These are phyloP conservation scores for Eupithecia insigniata DNA, from an alignment of 2,888 invertebrate species.

Conservation along the genomic window DNA sequence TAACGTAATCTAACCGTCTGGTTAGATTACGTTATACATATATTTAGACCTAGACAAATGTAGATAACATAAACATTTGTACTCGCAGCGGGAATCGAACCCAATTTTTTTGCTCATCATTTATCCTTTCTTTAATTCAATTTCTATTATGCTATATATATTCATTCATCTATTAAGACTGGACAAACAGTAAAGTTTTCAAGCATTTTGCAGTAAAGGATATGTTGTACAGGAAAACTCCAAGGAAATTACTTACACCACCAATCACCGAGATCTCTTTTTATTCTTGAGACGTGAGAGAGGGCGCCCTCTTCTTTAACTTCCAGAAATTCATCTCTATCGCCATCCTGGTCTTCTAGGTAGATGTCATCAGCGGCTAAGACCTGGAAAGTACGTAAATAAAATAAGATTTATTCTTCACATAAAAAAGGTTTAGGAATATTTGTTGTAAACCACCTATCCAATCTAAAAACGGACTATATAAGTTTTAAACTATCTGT, in stretches of 20 bases:
- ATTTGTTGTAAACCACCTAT: no score
- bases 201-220: background rate
- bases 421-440: background rate
- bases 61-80: background rate
- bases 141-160: no score
- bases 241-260: background rate
- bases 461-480: no score
- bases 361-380: conserved; percentile 68
- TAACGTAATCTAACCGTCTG: no score
- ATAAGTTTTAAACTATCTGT: no score
- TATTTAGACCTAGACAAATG: no score
- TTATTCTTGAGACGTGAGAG: conserved; percentile 9
- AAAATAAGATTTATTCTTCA: background rate
- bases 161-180: no score
- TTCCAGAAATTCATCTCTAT: conserved; percentile 72
- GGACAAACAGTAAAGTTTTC: no score
- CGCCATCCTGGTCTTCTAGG: conserved; percentile 73
- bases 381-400: conserved; percentile 59
- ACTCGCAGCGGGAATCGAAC: background rate
- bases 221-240: background rate
- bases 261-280: background rate
- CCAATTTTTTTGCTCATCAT: background rate
- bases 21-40: no score
- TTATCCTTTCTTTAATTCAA: no score
- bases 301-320: conserved; percentile 64